Conservation (phyloP, 2,888 invertebrate genomes). For the Anticlea derivata region DNA sequence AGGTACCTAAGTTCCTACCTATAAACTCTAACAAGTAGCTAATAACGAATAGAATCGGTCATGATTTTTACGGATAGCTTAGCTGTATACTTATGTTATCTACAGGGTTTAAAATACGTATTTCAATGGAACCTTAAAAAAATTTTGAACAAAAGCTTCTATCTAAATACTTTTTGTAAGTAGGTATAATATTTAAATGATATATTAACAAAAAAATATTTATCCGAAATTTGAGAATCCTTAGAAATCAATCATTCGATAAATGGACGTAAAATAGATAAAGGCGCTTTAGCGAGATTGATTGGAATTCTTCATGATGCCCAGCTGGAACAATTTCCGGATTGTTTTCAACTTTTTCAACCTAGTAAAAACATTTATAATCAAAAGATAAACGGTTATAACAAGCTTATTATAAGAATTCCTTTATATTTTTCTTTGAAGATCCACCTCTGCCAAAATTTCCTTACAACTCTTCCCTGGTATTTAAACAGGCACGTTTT, state of each 20-base stretch:
- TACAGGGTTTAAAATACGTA: too few relatives aligned
- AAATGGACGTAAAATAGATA: constrained; percentile 5
- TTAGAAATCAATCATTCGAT: constrained; percentile 11
- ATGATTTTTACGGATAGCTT: too few relatives aligned
- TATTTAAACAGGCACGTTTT: constrained; percentile 40
- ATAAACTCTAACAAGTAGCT: too few relatives aligned
- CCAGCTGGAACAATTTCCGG: constrained; percentile 40
- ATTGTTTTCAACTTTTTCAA: constrained; percentile 40
- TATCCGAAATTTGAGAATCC: neutral
- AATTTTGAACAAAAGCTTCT: too few relatives aligned
- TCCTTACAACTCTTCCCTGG: constrained; percentile 29
- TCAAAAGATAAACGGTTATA: constrained; percentile 39
- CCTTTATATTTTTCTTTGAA: constrained; percentile 42
- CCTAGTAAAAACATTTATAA: constrained; percentile 37
- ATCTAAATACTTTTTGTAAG: too few relatives aligned
- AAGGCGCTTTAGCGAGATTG: constrained; percentile 35
- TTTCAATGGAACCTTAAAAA: too few relatives aligned
- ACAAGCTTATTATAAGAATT: constrained; percentile 44
- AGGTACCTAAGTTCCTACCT: too few relatives aligned
- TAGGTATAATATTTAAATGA: too few relatives aligned
- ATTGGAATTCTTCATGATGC: constrained; percentile 42
- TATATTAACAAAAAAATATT: too few relatives aligned
- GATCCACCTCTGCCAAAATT: constrained; percentile 34
- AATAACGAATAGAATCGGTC: too few relatives aligned
- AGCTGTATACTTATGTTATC: too few relatives aligned